Evolutionary conservation across 2,113 vertebrate species (phyloP), one percentile per base, ranked within the genome.

Genomic region (Tonatia bakeri): DNA sequence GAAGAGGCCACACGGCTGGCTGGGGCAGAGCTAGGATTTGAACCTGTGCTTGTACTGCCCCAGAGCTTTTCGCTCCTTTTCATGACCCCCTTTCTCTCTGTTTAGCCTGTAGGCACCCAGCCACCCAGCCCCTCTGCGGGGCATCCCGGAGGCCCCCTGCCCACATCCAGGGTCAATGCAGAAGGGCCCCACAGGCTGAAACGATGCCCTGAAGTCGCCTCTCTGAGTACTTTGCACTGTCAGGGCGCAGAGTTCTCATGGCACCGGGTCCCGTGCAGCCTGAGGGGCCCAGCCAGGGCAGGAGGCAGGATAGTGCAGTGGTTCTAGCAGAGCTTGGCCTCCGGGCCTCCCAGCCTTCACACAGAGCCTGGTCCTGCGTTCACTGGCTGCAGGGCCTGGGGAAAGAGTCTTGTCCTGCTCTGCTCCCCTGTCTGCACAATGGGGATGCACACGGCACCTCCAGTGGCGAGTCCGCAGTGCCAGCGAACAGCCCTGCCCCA

Each of bases 401-500:
- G 14, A 33, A 59, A 9, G 38, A 12, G 4, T 8, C 83, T 16
- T 33, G 17, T 43, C 40, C 79, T 93, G 47, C 16, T 45, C 56
- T 2, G 3, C 22, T 69, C 38, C 47, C 50, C 6, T 13, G 24
- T 79, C 83, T 22, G 8, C 50, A 38, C 38, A 24, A 20, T 17
- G 61, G 17, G 47, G 43, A 24, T 16, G 36, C 70, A 45, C 15
- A 1, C 1, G 26, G 54, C n/a, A 13, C 26, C 43, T n/a, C 69
- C 26, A 0, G 0, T 75, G 56, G n/a, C 6, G 11, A 6, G n/a
- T 10, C 69, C 24, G 47, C 22, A 22, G n/a, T 9, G 1, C 38
- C 84, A 4, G 43, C 0, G 20, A n/a, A 6, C 54, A 4, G 72
- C 36, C 22, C 59, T 47, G 4, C 7, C 81, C 59, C 20, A 1